A percentile compares a stretch with the other conserved stretches of the same genome.
Conservation (phyloP, 2,888 invertebrate species). For the Lasius platythorax region DNA sequence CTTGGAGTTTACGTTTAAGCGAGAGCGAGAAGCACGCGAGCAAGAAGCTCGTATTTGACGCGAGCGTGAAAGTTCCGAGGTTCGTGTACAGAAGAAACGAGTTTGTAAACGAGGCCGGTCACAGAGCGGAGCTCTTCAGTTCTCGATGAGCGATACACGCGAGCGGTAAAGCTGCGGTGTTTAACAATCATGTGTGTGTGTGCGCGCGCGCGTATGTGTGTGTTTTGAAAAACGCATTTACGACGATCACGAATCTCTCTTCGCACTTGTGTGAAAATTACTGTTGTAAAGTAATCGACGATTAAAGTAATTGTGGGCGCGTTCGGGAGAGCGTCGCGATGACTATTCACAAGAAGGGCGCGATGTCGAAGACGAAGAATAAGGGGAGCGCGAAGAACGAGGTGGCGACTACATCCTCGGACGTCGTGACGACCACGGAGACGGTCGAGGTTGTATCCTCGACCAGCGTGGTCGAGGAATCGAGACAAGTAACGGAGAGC, state of each 20-base stretch:
- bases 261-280: constrained; percentile 34
- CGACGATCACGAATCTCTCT: background rate
- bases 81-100: constrained; percentile 63
- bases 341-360: constrained; percentile 73
- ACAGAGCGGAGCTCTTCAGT: constrained; percentile 51
- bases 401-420: constrained; percentile 65
- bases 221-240: background rate
- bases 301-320: too few species aligned
- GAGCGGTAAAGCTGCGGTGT: constrained; percentile 18
- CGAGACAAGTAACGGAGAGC: constrained; percentile 74
- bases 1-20: background rate
- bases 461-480: constrained; percentile 80
- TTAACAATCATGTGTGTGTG: background rate
- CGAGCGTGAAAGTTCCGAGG: constrained; percentile 24
- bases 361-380: constrained; percentile 62
- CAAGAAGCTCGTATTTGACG: constrained; percentile 28
- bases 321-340: constrained; percentile 51
- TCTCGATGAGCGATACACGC: constrained; percentile 4
- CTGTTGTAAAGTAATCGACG: background rate
- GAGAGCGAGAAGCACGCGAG: constrained; percentile 14
- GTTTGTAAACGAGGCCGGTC: constrained; percentile 68
- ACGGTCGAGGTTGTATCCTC: constrained; percentile 76
- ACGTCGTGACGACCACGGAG: constrained; percentile 61
- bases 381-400: constrained; percentile 61
- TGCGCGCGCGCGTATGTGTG: too few species aligned